These are phyloP conservation scores for Globodera rostochiensis DNA, from an alignment of 1,140 invertebrate species.

Conservation along the genomic window DNA sequence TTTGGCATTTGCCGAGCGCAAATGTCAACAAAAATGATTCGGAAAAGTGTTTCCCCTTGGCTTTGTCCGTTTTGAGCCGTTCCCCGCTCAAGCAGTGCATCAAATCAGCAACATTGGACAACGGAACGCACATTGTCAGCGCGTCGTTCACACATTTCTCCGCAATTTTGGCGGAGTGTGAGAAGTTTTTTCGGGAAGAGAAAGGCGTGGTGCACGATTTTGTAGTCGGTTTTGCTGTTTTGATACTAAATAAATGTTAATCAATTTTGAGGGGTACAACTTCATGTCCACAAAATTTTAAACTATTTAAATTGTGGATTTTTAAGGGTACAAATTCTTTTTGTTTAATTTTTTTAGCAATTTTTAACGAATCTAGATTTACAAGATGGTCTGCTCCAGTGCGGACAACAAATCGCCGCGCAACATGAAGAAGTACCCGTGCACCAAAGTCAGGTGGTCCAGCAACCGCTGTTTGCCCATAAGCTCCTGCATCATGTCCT, in stretches of 20 bases:
- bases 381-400: constrained; percentile 17
- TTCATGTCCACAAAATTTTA: no score
- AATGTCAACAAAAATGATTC: constrained; percentile 8
- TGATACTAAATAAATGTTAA: not conserved
- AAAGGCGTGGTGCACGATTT: not conserved
- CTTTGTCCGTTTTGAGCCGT: not conserved
- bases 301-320: no score
- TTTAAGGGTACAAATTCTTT: no score
- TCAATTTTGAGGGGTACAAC: no score
- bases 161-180: constrained; percentile 1
- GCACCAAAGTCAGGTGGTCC: constrained; percentile 17
- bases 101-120: constrained; percentile 11
- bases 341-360: no score
- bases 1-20: not conserved
- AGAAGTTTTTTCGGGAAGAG: not conserved
- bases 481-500: constrained; percentile 12
- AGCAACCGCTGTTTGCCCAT: constrained; percentile 14
- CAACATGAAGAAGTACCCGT: constrained; percentile 27
- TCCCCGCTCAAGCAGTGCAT: constrained; percentile 14
- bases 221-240: not conserved
- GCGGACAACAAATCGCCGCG: constrained; percentile 23
- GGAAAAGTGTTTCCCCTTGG: not conserved
- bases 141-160: constrained; percentile 17
- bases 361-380: not conserved
- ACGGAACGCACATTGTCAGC: constrained; percentile 1